These are phyloP conservation scores for Lophochroa leadbeateri DNA, from an alignment of 2,113 vertebrate species.

Conservation along the genomic window DNA sequence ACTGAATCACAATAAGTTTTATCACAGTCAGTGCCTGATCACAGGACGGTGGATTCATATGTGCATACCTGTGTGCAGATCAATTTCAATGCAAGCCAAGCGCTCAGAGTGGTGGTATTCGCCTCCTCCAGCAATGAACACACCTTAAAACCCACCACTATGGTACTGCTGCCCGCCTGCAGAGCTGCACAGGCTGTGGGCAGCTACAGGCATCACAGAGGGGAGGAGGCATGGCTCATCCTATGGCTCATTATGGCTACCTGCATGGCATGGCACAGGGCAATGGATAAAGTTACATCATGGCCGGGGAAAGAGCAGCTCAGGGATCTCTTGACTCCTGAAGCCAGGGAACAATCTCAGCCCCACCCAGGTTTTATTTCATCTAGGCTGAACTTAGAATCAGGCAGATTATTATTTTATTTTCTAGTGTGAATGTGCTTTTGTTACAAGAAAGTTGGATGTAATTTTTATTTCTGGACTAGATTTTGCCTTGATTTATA, in stretches of 20 bases:
- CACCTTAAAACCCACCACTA: rapidly evolving
- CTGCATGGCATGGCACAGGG: not conserved
- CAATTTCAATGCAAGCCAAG: not conserved
- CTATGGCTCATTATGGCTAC: not conserved
- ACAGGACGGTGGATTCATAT: too few species aligned
- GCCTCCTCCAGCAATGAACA: not conserved
- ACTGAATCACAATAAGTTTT: not conserved
- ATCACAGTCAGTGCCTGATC: not conserved
- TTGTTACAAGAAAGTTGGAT: slow-evolving; percentile 39
- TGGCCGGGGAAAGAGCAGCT: not conserved
- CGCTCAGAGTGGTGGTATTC: rapidly evolving
- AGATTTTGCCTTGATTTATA: slow-evolving; percentile 51
- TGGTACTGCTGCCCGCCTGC: too few species aligned
- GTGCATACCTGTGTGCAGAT: rapidly evolving
- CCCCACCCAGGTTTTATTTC: not conserved
- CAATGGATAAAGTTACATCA: not conserved
- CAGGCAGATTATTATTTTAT: not conserved
- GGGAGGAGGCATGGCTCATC: not conserved
- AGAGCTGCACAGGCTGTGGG: not conserved
- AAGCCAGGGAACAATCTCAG: not conserved
- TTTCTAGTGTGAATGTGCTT: not conserved
- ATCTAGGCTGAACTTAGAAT: not conserved
- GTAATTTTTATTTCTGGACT: slow-evolving; percentile 36
- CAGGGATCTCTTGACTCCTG: not conserved
- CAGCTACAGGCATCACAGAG: not conserved